These are phyloP conservation scores for Aegotheles bennettii DNA, from an alignment of 2,113 vertebrate genomes.

Conservation along the genomic window DNA sequence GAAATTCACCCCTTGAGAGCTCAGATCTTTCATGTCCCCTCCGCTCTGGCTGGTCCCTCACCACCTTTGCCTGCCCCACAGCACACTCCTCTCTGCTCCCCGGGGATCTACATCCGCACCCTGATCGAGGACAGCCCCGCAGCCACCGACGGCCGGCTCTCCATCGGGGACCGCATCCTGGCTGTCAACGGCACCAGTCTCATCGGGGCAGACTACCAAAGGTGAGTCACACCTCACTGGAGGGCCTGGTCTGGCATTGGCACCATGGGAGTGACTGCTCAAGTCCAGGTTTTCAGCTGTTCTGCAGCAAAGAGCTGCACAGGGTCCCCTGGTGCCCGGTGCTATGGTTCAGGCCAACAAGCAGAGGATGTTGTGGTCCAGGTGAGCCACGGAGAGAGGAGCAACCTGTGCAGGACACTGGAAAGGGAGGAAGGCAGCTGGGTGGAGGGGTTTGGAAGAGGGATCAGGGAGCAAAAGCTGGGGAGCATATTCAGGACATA, in stretches of 20 bases:
- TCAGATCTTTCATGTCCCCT: not conserved
- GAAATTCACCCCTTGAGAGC: not conserved
- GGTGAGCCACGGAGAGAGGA: not conserved
- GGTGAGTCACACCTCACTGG: constrained; percentile 53
- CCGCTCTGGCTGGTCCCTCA: not conserved
- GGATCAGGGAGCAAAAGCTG: not conserved
- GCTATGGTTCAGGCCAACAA: not conserved
- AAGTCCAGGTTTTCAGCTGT: not conserved
- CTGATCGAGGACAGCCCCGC: constrained; percentile 91
- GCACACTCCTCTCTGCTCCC: constrained; percentile 89
- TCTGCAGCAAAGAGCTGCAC: not conserved
- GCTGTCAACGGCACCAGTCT: constrained; percentile 92
- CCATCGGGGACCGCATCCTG: constrained; percentile 91
- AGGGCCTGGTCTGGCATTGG: not conserved
- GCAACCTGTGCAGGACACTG: not conserved
- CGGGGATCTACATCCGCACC: constrained; percentile 94
- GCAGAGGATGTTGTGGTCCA: rapidly evolving
- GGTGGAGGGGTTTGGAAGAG: not conserved
- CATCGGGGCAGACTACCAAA: constrained; percentile 90
- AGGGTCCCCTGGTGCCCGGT: not conserved
- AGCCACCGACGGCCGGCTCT: constrained; percentile 80
- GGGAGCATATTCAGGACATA: not conserved
- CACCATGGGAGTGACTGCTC: not conserved
- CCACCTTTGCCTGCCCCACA: constrained; percentile 5
- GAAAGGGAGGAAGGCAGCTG: not conserved